These are phyloP conservation scores for Zoanthus sociatus DNA, from an alignment of 92 coral and sea anemone species.

Conservation along the genomic window DNA sequence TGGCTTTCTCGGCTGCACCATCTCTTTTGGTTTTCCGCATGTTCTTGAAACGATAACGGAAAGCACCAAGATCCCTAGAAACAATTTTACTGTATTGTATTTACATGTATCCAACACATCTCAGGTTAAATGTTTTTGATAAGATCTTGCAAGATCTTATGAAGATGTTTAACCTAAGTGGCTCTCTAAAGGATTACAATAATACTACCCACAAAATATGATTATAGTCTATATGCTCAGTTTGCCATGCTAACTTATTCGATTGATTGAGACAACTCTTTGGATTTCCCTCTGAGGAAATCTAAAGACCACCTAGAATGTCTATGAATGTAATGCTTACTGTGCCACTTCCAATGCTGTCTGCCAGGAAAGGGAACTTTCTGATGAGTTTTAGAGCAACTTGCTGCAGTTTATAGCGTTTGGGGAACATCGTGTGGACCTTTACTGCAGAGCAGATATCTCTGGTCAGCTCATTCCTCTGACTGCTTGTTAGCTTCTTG, in stretches of 20 bases:
- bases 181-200: background rate
- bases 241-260: background rate
- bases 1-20: background rate
- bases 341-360: no score
- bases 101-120: conserved; percentile 6
- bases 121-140: conserved; percentile 1
- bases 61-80: conserved; percentile 77
- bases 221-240: background rate
- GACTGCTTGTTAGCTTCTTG: no score
- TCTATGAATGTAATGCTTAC: background rate
- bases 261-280: background rate
- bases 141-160: background rate
- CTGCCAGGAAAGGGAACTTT: no score
- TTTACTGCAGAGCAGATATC: no score
- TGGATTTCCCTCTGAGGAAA: background rate
- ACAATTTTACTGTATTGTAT: background rate
- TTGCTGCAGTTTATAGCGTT: no score
- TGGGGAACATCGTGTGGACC: no score
- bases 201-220: background rate
- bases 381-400: no score
- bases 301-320: conserved; percentile 3
- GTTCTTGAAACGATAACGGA: conserved; percentile 68
- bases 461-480: no score
- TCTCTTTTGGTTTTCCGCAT: conserved; percentile 46
- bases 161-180: background rate